Evolutionary conservation across 2,113 vertebrate genomes (phyloP).

Genomic region (Pterophyllum scalare): DNA sequence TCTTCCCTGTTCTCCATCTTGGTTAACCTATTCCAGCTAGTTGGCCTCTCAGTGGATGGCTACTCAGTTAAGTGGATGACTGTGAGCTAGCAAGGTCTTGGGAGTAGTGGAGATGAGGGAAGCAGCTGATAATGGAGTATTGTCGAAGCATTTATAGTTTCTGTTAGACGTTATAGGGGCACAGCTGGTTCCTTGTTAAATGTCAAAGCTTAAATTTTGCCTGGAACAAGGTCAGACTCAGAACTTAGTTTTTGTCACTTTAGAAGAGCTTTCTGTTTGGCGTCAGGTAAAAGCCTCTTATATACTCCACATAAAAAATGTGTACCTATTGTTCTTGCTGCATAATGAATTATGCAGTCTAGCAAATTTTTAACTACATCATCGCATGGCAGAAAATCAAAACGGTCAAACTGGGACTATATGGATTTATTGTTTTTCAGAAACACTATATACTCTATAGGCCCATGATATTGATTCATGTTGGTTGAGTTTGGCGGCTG

Average conservation of each 20-base stretch:
- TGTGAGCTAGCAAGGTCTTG: neutral
- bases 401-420: neutral
- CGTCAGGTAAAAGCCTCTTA: slow-evolving; percentile 28
- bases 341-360: neutral
- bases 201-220: slow-evolving; percentile 12
- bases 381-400: neutral
- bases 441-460: neutral
- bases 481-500: neutral
- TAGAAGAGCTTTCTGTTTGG: neutral
- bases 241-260: neutral
- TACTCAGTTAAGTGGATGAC: neutral
- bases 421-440: neutral
- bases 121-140: neutral
- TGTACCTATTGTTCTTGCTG: neutral
- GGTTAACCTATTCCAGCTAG: slow-evolving; percentile 5
- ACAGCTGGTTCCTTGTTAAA: slow-evolving; percentile 30
- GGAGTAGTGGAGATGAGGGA: neutral
- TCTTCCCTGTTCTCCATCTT: slow-evolving; percentile 17
- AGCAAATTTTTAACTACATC: neutral
- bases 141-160: slow-evolving; percentile 19
- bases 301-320: slow-evolving; percentile 12
- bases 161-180: slow-evolving; percentile 17
- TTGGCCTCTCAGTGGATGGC: neutral
- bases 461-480: neutral
- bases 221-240: neutral